These are phyloP conservation scores for Eremophila alpestris DNA, from an alignment of 2,797 vertebrate species.

Conservation along the genomic window DNA sequence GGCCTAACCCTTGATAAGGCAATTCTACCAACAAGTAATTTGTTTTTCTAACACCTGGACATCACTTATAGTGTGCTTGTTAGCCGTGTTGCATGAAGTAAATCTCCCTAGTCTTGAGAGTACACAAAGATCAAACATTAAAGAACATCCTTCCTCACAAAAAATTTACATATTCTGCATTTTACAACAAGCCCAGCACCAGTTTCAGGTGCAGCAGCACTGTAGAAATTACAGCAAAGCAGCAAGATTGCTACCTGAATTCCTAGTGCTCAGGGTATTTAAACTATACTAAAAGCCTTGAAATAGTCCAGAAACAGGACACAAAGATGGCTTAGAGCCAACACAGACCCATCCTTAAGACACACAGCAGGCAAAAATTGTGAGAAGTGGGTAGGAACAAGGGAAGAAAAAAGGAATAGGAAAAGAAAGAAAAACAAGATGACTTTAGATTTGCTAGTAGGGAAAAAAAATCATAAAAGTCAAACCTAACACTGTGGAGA, in stretches of 20 bases:
- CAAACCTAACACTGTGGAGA: not conserved
- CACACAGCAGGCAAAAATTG: not conserved
- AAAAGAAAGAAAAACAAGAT: not conserved
- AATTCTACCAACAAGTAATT: not conserved
- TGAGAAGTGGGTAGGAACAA: not conserved
- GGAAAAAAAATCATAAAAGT: slow-evolving; percentile 22
- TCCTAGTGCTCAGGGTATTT: not conserved
- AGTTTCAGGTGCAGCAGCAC: not conserved
- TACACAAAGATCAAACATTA: not conserved
- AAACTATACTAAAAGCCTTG: slow-evolving; percentile 25
- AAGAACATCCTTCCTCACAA: not conserved
- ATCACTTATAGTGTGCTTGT: not conserved
- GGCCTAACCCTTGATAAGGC: not conserved
- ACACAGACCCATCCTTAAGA: not conserved
- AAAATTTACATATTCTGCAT: not conserved
- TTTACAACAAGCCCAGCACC: not conserved
- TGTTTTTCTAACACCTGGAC: not conserved
- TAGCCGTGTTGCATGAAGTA: not conserved
- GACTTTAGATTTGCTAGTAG: not conserved
- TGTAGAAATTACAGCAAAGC: not conserved
- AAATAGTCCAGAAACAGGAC: slow-evolving; percentile 13
- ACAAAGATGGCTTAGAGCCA: slow-evolving; percentile 60
- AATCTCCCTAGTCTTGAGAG: not conserved
- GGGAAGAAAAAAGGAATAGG: not conserved
- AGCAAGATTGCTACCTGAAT: slow-evolving; percentile 5